Evolutionary conservation across 2,113 vertebrate genomes (phyloP).

Genomic region (Protobothrops mucrosquamatus): DNA sequence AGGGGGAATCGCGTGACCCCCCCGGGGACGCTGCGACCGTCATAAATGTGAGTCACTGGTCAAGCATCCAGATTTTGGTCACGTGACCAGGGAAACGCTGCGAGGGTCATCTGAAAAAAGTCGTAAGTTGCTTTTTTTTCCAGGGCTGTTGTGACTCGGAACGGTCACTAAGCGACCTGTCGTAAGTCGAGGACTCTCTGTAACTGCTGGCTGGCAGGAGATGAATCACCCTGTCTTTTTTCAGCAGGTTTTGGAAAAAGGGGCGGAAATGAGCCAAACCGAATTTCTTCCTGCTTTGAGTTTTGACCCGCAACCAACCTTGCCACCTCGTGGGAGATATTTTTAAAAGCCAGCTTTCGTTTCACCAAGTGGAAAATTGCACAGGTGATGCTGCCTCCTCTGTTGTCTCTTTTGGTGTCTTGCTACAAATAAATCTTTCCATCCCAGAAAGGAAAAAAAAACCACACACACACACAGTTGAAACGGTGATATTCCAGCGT

Average conservation of each 20-base stretch:
- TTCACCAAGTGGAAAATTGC: neutral
- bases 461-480: no score
- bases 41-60: no score
- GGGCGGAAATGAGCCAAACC: neutral
- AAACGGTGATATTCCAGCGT: neutral
- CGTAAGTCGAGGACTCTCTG: neutral
- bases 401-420: neutral
- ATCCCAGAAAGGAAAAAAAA: no score
- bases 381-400: neutral
- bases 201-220: neutral
- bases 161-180: neutral
- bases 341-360: neutral
- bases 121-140: rapidly evolving
- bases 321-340: neutral
- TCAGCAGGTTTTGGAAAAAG: neutral
- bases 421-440: neutral
- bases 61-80: no score
- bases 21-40: no score
- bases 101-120: neutral
- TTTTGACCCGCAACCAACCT: neutral
- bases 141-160: neutral
- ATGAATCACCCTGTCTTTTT: neutral
- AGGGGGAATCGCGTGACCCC: no score
- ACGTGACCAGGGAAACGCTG: no score
- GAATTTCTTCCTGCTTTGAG: neutral